phyloP scores from a whole-genome alignment of 2,797 vertebrate species.

The Amphiprion clarkii region DNA sequence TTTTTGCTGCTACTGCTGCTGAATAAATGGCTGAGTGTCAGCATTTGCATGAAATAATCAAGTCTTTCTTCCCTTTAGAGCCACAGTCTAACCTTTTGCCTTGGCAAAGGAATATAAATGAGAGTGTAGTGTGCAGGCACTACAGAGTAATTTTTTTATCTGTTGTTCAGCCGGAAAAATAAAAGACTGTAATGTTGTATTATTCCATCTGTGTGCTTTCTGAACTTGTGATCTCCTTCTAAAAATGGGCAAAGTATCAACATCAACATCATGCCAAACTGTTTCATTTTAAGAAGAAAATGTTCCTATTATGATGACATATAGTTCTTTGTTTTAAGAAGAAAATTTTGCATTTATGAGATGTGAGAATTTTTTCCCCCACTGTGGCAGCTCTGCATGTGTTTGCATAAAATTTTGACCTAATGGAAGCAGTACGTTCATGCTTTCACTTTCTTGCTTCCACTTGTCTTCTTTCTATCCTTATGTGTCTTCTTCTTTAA shows the following conservation, averaged over 20 bases:
- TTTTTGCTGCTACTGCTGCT: not conserved
- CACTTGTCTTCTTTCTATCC: slow-evolving; percentile 6
- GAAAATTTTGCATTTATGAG: slow-evolving; percentile 23
- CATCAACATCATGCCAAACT: not conserved
- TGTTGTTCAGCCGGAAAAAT: not conserved
- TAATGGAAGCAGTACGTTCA: not conserved
- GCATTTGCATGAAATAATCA: not conserved
- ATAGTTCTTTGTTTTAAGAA: not conserved
- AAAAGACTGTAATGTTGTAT: not conserved
- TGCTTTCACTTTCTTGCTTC: not conserved
- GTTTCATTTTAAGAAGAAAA: slow-evolving; percentile 15
- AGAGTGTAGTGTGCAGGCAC: slow-evolving; percentile 3
- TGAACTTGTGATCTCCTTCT: slow-evolving; percentile 5
- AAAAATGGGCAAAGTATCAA: not conserved
- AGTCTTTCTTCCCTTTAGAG: slow-evolving; percentile 11
- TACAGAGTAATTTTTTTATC: slow-evolving; percentile 7
- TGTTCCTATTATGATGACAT: slow-evolving; percentile 10
- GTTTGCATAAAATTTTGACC: slow-evolving; percentile 18
- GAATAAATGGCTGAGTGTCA: not conserved
- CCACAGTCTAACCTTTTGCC: slow-evolving; percentile 1
- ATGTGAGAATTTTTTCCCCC: not conserved
- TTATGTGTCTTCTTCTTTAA: not conserved
- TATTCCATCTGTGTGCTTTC: slow-evolving; percentile 7
- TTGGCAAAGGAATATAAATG: slow-evolving; percentile 4
- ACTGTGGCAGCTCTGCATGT: slow-evolving; percentile 16